Conservation (phyloP, 2,113 vertebrate species). For the Morone saxatilis region DNA sequence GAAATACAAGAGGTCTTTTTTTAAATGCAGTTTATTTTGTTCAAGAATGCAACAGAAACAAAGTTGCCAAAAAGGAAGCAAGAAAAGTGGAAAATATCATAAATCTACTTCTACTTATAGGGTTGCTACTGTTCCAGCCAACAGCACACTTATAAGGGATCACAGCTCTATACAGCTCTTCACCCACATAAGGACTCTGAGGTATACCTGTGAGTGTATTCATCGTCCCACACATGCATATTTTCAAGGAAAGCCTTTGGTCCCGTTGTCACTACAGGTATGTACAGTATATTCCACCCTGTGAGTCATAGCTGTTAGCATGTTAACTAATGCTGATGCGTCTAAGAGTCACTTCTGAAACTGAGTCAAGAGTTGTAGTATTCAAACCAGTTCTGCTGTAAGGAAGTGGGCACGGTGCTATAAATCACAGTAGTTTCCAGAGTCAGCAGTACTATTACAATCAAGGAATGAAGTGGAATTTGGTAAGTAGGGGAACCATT, state of each 20-base stretch:
- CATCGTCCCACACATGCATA: conserved; percentile 12
- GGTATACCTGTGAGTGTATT: background rate
- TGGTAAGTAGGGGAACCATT: no score
- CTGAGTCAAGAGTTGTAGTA: background rate
- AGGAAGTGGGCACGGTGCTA: background rate
- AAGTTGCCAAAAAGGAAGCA: background rate
- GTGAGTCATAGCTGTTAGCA: conserved; percentile 18
- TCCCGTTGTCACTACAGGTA: background rate
- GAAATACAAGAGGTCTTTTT: background rate
- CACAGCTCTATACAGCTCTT: conserved; percentile 1
- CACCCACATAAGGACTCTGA: conserved; percentile 2
- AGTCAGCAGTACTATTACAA: background rate
- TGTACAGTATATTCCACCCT: background rate
- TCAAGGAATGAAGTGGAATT: background rate
- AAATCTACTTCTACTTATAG: background rate
- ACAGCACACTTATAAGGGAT: background rate
- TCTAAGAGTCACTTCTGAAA: background rate
- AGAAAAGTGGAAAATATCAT: background rate
- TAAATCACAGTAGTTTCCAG: no score
- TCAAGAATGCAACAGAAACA: no score
- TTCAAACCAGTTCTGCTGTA: background rate
- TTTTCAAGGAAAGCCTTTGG: background rate
- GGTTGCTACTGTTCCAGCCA: background rate
- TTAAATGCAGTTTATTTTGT: no score
- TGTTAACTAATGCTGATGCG: background rate